Conservation (phyloP, 2,797 vertebrate genomes). For the Notolabrus celidotus region DNA sequence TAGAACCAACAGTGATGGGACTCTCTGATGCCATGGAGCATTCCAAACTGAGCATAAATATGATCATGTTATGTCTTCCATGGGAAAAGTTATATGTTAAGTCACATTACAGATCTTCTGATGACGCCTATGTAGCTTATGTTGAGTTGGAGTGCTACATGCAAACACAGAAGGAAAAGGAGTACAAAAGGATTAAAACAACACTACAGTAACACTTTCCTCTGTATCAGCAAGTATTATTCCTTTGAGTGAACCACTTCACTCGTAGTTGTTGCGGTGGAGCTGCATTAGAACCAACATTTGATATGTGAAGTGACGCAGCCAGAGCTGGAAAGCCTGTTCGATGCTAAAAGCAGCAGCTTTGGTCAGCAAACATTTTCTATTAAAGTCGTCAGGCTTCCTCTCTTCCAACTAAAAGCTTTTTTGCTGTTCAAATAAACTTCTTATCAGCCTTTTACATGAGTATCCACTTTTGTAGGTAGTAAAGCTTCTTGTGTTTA, state of each 20-base stretch:
- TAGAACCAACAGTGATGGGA: slow-evolving; percentile 12
- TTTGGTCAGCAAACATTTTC: slow-evolving; percentile 25
- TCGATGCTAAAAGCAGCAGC: slow-evolving; percentile 1
- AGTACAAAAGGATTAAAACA: neutral
- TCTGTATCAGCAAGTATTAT: slow-evolving; percentile 13
- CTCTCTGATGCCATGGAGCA: slow-evolving; percentile 23
- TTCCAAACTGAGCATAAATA: slow-evolving; percentile 17
- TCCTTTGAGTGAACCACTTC: slow-evolving; percentile 6
- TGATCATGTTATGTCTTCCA: slow-evolving; percentile 15
- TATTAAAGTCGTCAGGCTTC: neutral
- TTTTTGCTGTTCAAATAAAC: neutral
- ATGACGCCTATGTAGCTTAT: slow-evolving; percentile 14
- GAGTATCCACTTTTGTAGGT: neutral
- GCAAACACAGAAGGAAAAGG: too few relatives aligned
- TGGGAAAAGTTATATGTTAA: slow-evolving; percentile 29
- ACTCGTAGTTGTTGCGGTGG: slow-evolving; percentile 16
- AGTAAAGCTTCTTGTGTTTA: neutral
- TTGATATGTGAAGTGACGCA: neutral
- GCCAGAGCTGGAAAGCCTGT: neutral
- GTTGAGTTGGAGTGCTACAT: slow-evolving; percentile 7
- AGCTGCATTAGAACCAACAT: slow-evolving; percentile 1
- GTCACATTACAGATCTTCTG: slow-evolving; percentile 43
- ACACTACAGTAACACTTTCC: slow-evolving; percentile 9
- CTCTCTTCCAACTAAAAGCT: neutral
- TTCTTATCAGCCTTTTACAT: slow-evolving; percentile 19